Conservation (phyloP, 2,888 invertebrate genomes). For the Spisula solida region DNA sequence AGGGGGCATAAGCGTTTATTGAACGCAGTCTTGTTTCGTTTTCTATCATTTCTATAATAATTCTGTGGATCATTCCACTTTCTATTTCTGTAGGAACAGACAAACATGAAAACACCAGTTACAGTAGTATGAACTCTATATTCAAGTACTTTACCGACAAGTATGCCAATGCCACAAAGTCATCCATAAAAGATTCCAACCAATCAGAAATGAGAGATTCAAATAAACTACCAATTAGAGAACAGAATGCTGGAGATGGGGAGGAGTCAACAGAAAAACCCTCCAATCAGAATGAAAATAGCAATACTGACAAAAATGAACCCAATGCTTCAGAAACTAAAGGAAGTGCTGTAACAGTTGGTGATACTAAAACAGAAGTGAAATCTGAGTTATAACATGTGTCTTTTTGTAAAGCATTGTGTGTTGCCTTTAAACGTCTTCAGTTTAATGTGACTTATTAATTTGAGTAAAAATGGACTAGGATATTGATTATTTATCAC, state of each 20-base stretch:
- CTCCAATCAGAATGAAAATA: constrained; percentile 14
- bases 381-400: constrained; percentile 36
- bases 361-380: constrained; percentile 23
- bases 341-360: not conserved
- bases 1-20: too few species aligned
- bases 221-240: not conserved
- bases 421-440: not conserved
- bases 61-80: not conserved
- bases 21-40: too few species aligned
- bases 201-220: constrained; percentile 7
- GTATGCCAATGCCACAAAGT: constrained; percentile 59
- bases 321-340: not conserved
- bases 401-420: not conserved
- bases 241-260: not conserved
- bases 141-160: constrained; percentile 89
- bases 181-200: constrained; percentile 19
- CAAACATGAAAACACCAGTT: constrained; percentile 91
- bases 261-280: not conserved
- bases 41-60: not conserved
- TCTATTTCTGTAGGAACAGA: constrained; percentile 77
- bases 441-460: too few species aligned
- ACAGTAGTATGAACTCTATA: constrained; percentile 90
- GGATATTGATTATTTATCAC: too few species aligned
- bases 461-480: too few species aligned
- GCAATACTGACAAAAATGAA: not conserved